Percentiles rank a stretch among this genome's conserved stretches.
Conservation (phyloP, 2,113 vertebrate genomes). For the Brienomyrus longianalis region DNA sequence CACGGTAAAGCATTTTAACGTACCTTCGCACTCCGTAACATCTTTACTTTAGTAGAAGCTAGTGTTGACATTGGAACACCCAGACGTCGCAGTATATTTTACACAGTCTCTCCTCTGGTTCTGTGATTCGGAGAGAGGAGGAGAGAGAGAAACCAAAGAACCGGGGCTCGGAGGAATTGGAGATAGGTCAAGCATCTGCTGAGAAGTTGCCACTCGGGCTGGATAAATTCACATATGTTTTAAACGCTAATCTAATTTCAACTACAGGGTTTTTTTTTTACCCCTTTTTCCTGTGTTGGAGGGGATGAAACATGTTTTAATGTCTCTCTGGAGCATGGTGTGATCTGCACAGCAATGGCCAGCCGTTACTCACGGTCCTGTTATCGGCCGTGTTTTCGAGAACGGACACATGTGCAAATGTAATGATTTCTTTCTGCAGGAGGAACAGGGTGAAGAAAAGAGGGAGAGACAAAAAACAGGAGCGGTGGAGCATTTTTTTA, state of each 20-base stretch:
- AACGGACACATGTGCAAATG: conserved; percentile 51
- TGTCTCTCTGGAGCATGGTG: conserved; percentile 62
- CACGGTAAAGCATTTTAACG: conserved; percentile 5
- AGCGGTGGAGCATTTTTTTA: conserved; percentile 29
- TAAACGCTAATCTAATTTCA: conserved; percentile 71
- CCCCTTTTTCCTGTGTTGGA: conserved; percentile 42
- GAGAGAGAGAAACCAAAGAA: conserved; percentile 22
- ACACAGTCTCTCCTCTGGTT: neutral
- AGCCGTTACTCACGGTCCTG: conserved; percentile 47
- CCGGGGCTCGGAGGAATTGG: conserved; percentile 28
- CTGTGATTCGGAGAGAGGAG: conserved; percentile 25
- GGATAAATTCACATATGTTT: conserved; percentile 69
- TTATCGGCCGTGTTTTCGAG: conserved; percentile 47
- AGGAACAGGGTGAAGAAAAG: conserved; percentile 14
- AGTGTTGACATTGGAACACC: conserved; percentile 22
- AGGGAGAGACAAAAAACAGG: conserved; percentile 26
- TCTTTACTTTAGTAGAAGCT: conserved; percentile 7
- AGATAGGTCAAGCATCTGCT: conserved; percentile 57
- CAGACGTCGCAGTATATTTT: neutral
- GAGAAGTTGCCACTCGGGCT: conserved; percentile 54
- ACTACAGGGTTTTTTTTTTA: conserved; percentile 58
- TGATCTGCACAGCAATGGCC: conserved; percentile 36
- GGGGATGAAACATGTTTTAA: conserved; percentile 50
- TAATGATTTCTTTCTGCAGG: conserved; percentile 39
- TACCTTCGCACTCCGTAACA: conserved; percentile 8